phyloP scores from a whole-genome alignment of 2,113 vertebrate species.

The Eulacestoma nigropectus region DNA sequence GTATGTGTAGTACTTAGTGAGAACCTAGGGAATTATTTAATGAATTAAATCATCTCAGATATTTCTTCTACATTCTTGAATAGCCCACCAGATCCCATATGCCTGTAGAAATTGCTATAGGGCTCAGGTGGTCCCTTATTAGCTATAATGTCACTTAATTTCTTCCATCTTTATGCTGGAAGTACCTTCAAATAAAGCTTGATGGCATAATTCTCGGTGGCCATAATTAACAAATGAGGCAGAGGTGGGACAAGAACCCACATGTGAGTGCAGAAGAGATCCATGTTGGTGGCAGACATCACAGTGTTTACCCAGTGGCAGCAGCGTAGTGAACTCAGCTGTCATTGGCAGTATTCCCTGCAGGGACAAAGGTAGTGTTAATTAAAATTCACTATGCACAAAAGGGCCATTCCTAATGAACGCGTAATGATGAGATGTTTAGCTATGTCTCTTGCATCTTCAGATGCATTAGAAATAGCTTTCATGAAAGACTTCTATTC shows the following conservation, averaged over 20 bases:
- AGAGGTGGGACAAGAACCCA: background rate
- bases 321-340: constrained; percentile 21
- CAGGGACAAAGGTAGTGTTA: constrained; percentile 9
- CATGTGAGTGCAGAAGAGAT: background rate
- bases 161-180: constrained; percentile 15
- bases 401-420: constrained; percentile 35
- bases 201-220: background rate
- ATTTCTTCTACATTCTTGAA: constrained; percentile 40
- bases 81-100: constrained; percentile 8
- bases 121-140: constrained; percentile 51
- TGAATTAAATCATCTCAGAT: constrained; percentile 38
- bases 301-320: background rate
- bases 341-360: background rate
- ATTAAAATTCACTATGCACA: constrained; percentile 6
- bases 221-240: constrained; percentile 25
- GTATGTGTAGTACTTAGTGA: background rate
- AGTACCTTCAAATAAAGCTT: constrained; percentile 27
- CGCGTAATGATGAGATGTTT: background rate
- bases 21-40: constrained; percentile 44
- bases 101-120: constrained; percentile 18
- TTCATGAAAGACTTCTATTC: background rate
- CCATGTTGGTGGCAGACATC: background rate
- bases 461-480: background rate
- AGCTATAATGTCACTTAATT: constrained; percentile 39
- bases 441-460: background rate